Evolutionary conservation across 2,113 vertebrate species (phyloP).

Genomic region (Poeciliopsis retropinna): DNA sequence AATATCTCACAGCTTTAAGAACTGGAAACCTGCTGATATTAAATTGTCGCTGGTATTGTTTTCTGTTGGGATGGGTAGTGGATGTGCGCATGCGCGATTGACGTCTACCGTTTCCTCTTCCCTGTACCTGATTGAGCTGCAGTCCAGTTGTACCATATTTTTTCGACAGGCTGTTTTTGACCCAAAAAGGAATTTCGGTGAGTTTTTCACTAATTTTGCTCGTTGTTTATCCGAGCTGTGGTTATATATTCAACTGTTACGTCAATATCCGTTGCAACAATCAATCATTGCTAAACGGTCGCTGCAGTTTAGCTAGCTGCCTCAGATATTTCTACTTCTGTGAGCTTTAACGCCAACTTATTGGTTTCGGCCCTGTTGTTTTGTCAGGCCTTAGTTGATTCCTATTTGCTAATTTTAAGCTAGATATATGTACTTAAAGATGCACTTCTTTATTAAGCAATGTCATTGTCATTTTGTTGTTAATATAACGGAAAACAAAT

Average conservation of each 20-base stretch:
- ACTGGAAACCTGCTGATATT: background rate
- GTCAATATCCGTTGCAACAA: background rate
- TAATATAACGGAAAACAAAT: background rate
- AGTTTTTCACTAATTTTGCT: background rate
- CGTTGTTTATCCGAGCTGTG: fast-evolving
- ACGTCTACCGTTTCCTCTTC: slow-evolving; percentile 11
- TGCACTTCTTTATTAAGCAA: background rate
- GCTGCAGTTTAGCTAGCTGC: slow-evolving; percentile 18
- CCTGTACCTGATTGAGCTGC: background rate
- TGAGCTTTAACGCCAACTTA: background rate
- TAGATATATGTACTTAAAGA: background rate
- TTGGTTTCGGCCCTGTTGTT: background rate
- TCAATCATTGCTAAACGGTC: background rate
- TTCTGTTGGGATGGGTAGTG: background rate
- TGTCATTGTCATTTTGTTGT: background rate
- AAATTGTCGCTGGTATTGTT: too few species aligned
- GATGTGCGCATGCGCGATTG: slow-evolving; percentile 47
- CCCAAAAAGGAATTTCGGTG: slow-evolving; percentile 62
- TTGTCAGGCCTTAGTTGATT: background rate
- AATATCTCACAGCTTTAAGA: background rate
- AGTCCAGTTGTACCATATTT: slow-evolving; percentile 36
- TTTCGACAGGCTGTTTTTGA: slow-evolving; percentile 60
- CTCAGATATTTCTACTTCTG: slow-evolving; percentile 1
- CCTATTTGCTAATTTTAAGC: background rate
- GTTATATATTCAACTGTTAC: background rate